Evolutionary conservation across 2,888 invertebrate genomes (phyloP).

Genomic region (Eupithecia tripunctaria): DNA sequence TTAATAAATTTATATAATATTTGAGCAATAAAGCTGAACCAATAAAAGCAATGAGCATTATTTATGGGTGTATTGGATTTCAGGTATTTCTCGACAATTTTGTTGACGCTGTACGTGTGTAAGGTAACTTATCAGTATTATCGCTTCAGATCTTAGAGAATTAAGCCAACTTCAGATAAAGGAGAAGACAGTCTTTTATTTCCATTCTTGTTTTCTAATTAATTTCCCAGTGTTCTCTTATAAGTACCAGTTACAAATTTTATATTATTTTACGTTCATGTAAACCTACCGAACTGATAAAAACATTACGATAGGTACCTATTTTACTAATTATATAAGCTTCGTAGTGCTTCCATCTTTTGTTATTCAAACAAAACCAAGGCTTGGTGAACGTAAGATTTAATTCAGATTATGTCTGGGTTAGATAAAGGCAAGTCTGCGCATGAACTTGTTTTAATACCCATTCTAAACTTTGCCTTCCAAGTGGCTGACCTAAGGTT

Average conservation of each 20-base stretch:
- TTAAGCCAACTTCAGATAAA: background rate
- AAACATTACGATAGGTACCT: background rate
- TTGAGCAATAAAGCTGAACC: background rate
- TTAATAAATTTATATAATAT: background rate
- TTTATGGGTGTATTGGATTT: background rate
- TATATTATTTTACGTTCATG: background rate
- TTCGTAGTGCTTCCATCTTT: slow-evolving; percentile 9
- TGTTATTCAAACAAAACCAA: slow-evolving; percentile 10
- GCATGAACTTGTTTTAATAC: slow-evolving; percentile 28
- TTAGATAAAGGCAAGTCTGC: slow-evolving; percentile 16
- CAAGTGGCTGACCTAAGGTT: slow-evolving; percentile 56
- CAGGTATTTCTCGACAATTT: background rate
- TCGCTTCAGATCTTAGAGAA: too few species aligned
- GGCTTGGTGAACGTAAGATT: slow-evolving; percentile 19
- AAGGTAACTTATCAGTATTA: background rate
- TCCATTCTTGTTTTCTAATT: background rate
- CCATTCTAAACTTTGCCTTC: slow-evolving; percentile 35
- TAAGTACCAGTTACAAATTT: background rate
- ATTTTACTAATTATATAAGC: background rate
- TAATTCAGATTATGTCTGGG: slow-evolving; percentile 23
- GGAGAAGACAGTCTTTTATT: background rate
- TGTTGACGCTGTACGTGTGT: background rate
- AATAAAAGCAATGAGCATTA: background rate
- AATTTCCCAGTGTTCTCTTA: background rate
- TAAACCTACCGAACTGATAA: background rate